Percentiles rank a stretch among this genome's conserved stretches.
Evolutionary conservation across 2,888 invertebrate genomes (phyloP).

Genomic region (Diloba caeruleocephala): DNA sequence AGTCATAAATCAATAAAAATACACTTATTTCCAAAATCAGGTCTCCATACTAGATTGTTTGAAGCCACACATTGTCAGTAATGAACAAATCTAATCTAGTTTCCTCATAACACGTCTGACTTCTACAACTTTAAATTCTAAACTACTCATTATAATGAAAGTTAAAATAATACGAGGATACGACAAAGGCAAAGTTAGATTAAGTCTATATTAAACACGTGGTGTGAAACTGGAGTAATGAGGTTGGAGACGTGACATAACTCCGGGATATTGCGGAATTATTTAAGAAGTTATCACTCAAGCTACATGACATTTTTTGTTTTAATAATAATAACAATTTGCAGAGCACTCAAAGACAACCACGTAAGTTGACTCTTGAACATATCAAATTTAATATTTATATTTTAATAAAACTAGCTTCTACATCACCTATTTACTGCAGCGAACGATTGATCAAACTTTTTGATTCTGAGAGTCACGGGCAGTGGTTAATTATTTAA

Average conservation of each 20-base stretch:
- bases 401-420: no score
- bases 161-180: conserved; percentile 53
- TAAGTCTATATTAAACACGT: conserved; percentile 60
- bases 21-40: not conserved
- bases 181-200: conserved; percentile 63
- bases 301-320: conserved; percentile 36
- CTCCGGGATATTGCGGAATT: conserved; percentile 46
- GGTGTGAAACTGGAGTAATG: conserved; percentile 56
- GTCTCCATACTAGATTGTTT: conserved; percentile 1
- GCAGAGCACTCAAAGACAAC: conserved; percentile 12
- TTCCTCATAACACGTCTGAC: conserved; percentile 20
- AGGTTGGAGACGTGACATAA: conserved; percentile 47
- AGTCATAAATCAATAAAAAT: conserved; percentile 1
- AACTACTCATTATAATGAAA: conserved; percentile 43
- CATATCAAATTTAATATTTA: no score
- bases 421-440: no score
- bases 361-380: not conserved
- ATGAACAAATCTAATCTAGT: conserved; percentile 28
- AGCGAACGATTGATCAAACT: no score
- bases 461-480: no score
- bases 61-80: conserved; percentile 6
- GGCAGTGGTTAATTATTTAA: no score
- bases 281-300: conserved; percentile 55
- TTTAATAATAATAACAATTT: conserved; percentile 28
- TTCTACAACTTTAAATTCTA: conserved; percentile 41